Evolutionary conservation across 2,113 vertebrate genomes (phyloP).

Genomic region (Geococcyx californianus): DNA sequence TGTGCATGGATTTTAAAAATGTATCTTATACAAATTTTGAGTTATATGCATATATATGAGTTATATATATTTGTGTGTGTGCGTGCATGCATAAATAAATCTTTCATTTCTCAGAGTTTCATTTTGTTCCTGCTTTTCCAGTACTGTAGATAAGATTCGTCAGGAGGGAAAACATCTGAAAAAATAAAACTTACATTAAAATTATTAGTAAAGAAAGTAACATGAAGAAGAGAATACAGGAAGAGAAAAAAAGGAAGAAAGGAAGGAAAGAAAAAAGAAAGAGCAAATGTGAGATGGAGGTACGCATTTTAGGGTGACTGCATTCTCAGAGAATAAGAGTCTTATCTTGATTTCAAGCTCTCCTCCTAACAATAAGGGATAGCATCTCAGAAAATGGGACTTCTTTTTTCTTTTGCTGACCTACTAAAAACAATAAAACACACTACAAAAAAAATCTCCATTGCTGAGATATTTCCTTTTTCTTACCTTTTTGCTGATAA

Average conservation of each 20-base stretch:
- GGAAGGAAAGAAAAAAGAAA: background rate
- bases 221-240: background rate
- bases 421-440: constrained; percentile 25
- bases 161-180: background rate
- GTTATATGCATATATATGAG: background rate
- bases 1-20: background rate
- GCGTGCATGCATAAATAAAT: background rate
- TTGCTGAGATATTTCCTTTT: constrained; percentile 62
- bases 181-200: background rate
- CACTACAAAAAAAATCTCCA: background rate
- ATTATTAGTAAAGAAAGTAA: background rate
- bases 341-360: constrained; percentile 53
- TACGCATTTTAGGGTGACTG: background rate
- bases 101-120: background rate
- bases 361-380: constrained; percentile 43
- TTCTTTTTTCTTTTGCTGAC: constrained; percentile 50
- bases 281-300: background rate
- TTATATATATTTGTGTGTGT: background rate
- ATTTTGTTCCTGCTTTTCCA: background rate
- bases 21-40: background rate
- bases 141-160: background rate
- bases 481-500: constrained; percentile 70
- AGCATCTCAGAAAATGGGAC: constrained; percentile 24
- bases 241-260: background rate
- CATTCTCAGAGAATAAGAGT: constrained; percentile 13